These are phyloP conservation scores for Sebastes itinus DNA, from an alignment of 2,797 vertebrate genomes.

Conservation along the genomic window DNA sequence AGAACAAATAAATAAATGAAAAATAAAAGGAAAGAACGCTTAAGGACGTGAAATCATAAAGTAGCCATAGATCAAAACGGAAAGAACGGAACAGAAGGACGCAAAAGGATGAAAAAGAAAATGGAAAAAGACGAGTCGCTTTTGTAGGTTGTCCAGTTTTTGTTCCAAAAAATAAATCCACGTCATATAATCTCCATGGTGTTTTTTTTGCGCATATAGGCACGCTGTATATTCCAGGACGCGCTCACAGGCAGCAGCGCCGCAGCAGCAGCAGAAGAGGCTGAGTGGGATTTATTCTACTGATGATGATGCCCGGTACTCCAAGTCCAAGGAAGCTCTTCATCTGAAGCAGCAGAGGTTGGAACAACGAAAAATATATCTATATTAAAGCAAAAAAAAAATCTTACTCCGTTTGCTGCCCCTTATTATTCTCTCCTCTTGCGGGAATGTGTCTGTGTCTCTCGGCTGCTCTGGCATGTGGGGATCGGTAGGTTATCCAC, in stretches of 20 bases:
- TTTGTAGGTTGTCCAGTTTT: constrained; percentile 74
- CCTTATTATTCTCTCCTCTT: constrained; percentile 9
- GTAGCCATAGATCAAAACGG: constrained; percentile 43
- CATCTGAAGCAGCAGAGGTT: constrained; percentile 56
- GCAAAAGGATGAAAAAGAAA: constrained; percentile 5
- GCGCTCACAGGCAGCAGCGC: constrained; percentile 68
- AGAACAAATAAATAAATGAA: constrained; percentile 20
- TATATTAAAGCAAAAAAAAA: constrained; percentile 2
- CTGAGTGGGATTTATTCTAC: constrained; percentile 42
- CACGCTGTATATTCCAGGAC: constrained; percentile 80
- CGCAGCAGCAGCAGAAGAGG: constrained; percentile 59
- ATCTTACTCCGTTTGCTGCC: constrained; percentile 36
- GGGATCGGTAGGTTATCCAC: constrained; percentile 68
- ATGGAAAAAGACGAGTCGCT: constrained; percentile 21
- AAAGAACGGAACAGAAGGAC: constrained; percentile 35
- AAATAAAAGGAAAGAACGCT: background rate
- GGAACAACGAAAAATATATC: constrained; percentile 14
- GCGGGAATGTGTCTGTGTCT: constrained; percentile 44
- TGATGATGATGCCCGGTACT: constrained; percentile 66
- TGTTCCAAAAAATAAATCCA: constrained; percentile 79
- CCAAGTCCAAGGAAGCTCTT: constrained; percentile 77
- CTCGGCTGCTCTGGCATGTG: constrained; percentile 71
- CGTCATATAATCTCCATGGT: constrained; percentile 82
- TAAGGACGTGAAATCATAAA: constrained; percentile 62
- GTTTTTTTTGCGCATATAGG: constrained; percentile 56